These are phyloP conservation scores for Blera fallax DNA, from an alignment of 2,888 invertebrate genomes.

Conservation along the genomic window DNA sequence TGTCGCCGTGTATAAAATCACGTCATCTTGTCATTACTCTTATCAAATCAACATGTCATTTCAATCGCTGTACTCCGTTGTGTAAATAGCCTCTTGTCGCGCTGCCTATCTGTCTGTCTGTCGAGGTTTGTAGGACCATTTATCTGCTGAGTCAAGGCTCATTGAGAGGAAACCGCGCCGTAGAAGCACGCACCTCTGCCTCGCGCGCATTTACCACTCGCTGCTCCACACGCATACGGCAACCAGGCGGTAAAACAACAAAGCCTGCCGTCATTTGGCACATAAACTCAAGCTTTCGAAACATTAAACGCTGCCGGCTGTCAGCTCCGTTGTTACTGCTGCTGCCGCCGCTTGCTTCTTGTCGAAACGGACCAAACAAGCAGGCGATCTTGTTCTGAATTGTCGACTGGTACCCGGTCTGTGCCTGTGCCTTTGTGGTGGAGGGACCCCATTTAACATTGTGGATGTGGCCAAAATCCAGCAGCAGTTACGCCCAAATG, in stretches of 20 bases:
- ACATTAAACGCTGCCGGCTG: constrained; percentile 80
- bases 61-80: constrained; percentile 36
- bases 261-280: constrained; percentile 76
- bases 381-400: constrained; percentile 70
- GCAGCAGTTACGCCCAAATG: constrained; percentile 64
- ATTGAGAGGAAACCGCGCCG: constrained; percentile 20
- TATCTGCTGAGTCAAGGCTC: constrained; percentile 56
- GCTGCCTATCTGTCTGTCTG: constrained; percentile 61
- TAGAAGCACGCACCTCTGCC: constrained; percentile 8
- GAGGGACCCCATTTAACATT: constrained; percentile 61
- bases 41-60: constrained; percentile 71
- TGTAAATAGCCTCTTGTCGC: constrained; percentile 56
- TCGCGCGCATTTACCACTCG: constrained; percentile 16
- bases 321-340: constrained; percentile 75
- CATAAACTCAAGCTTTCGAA: constrained; percentile 76
- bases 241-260: constrained; percentile 61
- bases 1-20: constrained; percentile 67
- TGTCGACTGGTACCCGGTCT: constrained; percentile 75
- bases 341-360: constrained; percentile 58
- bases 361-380: constrained; percentile 43
- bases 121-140: constrained; percentile 43
- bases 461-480: constrained; percentile 43
- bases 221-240: constrained; percentile 37
- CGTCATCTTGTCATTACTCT: constrained; percentile 65
- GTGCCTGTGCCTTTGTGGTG: constrained; percentile 70